phyloP scores from a whole-genome alignment of 92 coral and sea anemone species.

The Galaxea fascicularis region DNA sequence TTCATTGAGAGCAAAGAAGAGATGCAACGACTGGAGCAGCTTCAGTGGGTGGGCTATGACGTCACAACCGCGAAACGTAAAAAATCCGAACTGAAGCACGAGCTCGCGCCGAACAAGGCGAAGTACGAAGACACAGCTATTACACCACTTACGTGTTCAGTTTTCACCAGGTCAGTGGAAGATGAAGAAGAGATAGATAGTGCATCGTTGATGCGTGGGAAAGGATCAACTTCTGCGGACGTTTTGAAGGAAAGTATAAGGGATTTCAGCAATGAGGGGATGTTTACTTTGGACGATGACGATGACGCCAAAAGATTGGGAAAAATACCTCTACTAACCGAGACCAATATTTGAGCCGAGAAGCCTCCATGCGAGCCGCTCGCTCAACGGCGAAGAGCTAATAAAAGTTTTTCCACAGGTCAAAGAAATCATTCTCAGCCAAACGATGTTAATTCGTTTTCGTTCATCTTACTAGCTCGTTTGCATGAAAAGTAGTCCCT shows the following conservation, averaged over 20 bases:
- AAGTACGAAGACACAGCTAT: neutral
- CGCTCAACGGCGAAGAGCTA: neutral
- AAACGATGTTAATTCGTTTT: no score
- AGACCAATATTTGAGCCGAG: neutral
- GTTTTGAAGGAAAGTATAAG: neutral
- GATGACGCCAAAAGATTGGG: neutral
- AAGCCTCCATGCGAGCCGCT: neutral
- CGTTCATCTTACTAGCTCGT: no score
- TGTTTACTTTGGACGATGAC: conserved; percentile 2
- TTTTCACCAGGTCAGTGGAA: neutral
- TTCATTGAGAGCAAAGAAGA: conserved; percentile 45
- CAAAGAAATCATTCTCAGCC: no score
- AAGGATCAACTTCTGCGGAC: neutral
- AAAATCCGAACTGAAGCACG: neutral
- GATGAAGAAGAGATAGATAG: neutral
- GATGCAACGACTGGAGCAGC: conserved; percentile 24
- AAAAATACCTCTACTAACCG: neutral
- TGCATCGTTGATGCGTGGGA: neutral
- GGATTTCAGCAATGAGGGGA: neutral
- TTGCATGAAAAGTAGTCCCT: no score
- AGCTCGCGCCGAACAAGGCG: neutral
- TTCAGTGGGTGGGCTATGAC: conserved; percentile 27
- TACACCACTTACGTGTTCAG: neutral
- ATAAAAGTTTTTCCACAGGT: no score
- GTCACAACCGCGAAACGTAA: conserved; percentile 3